Evolutionary conservation across 2,113 vertebrate species (phyloP).

Genomic region (Mus spicilegus): DNA sequence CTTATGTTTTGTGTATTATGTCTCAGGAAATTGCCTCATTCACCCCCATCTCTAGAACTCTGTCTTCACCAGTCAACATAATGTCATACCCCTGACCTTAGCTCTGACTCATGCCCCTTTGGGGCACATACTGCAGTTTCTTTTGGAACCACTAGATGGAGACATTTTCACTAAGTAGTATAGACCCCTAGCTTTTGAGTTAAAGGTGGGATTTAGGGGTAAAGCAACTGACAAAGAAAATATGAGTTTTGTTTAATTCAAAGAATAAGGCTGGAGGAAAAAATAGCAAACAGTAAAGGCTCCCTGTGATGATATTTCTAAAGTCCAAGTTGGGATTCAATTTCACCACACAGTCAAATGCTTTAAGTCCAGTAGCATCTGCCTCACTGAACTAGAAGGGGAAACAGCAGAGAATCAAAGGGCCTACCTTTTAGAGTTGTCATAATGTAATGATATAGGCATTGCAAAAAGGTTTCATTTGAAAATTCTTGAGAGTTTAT

Average conservation of each 20-base stretch:
- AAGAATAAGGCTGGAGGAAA: background rate
- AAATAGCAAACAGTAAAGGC: background rate
- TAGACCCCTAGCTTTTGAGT: background rate
- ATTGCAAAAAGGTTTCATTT: background rate
- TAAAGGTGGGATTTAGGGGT: slow-evolving; percentile 22
- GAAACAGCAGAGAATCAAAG: background rate
- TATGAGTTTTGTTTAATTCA: slow-evolving; percentile 7
- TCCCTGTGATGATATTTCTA: background rate
- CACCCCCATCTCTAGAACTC: background rate
- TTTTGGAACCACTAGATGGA: slow-evolving; percentile 76
- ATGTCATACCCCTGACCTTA: background rate
- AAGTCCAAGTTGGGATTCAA: background rate
- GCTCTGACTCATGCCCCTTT: background rate
- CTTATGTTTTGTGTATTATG: background rate
- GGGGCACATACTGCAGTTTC: slow-evolving; percentile 36
- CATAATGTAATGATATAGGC: background rate
- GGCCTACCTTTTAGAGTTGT: background rate
- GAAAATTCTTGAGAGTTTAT: slow-evolving; percentile 6
- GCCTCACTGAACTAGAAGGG: background rate
- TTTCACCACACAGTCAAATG: background rate
- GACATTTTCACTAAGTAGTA: slow-evolving; percentile 67
- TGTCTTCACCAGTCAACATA: background rate
- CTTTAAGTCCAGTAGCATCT: background rate
- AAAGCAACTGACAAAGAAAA: background rate
- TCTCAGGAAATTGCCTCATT: background rate